Conservation (phyloP, 2,113 vertebrate species). For the Rana temporaria region DNA sequence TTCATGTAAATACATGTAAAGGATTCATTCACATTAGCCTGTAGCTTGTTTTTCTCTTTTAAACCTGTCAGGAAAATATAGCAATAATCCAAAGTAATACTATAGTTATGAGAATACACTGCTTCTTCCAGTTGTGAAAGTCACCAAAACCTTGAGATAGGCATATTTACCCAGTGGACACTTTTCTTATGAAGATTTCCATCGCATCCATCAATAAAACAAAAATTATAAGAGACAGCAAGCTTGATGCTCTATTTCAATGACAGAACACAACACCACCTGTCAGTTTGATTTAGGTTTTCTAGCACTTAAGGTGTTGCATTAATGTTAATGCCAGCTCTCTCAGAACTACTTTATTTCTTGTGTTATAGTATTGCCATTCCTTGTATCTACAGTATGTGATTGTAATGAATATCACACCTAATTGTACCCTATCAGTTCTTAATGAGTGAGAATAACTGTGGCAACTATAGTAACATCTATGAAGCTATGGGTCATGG, state of each 20-base stretch:
- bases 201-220: conserved; percentile 59
- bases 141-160: conserved; percentile 54
- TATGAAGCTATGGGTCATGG: neutral
- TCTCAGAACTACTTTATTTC: conserved; percentile 44
- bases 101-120: conserved; percentile 25
- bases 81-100: neutral
- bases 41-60: neutral
- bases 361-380: conserved; percentile 14
- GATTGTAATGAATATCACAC: conserved; percentile 36
- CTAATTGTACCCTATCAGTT: conserved; percentile 19
- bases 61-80: neutral
- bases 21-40: too few species aligned
- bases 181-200: conserved; percentile 51
- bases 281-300: conserved; percentile 54
- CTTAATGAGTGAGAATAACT: conserved; percentile 34
- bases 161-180: conserved; percentile 54
- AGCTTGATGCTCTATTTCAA: conserved; percentile 69
- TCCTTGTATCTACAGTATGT: conserved; percentile 15
- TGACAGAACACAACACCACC: conserved; percentile 53
- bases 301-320: conserved; percentile 54
- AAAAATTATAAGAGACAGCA: conserved; percentile 70
- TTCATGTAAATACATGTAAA: too few species aligned
- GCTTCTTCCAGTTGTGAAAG: conserved; percentile 47
- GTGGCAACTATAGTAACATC: conserved; percentile 19
- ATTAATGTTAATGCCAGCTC: conserved; percentile 54